A percentile compares a stretch with the other conserved stretches of the same genome.
Evolutionary conservation across 2,797 vertebrate genomes (phyloP).

Genomic region (Pangasius krempfi): DNA sequence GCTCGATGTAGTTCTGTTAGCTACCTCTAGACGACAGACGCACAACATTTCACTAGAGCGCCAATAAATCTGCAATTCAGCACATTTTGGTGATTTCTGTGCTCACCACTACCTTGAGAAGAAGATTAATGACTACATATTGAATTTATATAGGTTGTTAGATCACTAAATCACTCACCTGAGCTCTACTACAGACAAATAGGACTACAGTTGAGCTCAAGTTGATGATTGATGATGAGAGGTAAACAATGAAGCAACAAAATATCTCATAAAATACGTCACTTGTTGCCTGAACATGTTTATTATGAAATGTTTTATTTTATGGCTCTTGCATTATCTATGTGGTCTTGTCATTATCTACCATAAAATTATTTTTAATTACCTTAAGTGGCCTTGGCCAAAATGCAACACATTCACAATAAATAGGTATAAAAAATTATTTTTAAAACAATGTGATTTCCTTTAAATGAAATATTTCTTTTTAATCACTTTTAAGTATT

Average conservation of each 20-base stretch:
- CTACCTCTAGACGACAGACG: conserved; percentile 11
- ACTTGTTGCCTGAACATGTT: background rate
- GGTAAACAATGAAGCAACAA: background rate
- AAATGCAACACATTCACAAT: background rate
- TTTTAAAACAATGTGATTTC: background rate
- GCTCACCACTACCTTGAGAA: background rate
- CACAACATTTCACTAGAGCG: background rate
- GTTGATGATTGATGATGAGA: background rate
- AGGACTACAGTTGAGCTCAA: background rate
- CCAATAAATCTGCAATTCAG: background rate
- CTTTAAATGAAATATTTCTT: background rate
- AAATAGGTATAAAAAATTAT: background rate
- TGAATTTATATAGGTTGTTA: background rate
- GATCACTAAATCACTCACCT: background rate
- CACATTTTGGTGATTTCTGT: background rate
- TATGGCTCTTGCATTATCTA: background rate
- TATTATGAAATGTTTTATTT: background rate
- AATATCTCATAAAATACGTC: background rate
- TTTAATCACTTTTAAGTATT: background rate
- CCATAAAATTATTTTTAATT: background rate
- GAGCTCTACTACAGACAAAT: background rate
- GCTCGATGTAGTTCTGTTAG: conserved; percentile 13
- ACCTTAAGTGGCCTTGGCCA: background rate
- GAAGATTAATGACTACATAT: background rate
- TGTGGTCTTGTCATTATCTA: background rate